Evolutionary conservation across 2,888 invertebrate species (phyloP).

Genomic region (Ferdinandea cuprea): DNA sequence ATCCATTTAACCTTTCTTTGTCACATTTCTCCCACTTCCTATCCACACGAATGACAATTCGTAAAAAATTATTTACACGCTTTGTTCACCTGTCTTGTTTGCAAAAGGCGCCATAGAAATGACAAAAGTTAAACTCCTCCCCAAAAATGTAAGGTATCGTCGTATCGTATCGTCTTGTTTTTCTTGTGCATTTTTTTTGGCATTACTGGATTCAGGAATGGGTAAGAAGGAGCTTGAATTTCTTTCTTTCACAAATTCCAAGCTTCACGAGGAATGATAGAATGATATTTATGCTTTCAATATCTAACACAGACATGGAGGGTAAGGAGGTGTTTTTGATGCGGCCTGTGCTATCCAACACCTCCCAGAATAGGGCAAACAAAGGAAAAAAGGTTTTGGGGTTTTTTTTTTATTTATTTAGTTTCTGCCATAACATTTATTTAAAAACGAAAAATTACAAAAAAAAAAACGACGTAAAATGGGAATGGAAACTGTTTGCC

Average conservation of each 20-base stretch:
- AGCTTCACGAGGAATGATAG: conserved; percentile 25
- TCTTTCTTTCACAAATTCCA: conserved; percentile 23
- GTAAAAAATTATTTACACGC: conserved; percentile 55
- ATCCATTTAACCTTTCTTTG: conserved; percentile 18
- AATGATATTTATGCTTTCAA: conserved; percentile 32
- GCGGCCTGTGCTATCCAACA: neutral
- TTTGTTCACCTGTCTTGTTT: conserved; percentile 56
- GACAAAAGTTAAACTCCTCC: conserved; percentile 47
- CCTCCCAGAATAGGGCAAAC: conserved; percentile 5
- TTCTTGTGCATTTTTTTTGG: conserved; percentile 10
- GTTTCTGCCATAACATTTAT: conserved; percentile 37
- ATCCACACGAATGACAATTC: conserved; percentile 15
- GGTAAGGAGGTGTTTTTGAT: neutral
- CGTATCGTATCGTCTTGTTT: neutral
- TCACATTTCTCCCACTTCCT: neutral
- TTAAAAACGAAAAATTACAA: conserved; percentile 1
- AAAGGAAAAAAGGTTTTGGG: too few species aligned
- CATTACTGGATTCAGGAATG: neutral
- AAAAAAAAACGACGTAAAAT: conserved; percentile 9
- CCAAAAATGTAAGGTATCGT: conserved; percentile 11
- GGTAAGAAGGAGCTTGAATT: conserved; percentile 19
- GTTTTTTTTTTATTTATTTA: neutral
- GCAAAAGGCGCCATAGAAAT: conserved; percentile 49
- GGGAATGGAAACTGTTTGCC: neutral
- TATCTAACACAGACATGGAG: conserved; percentile 3